A percentile compares a stretch with the other conserved stretches of the same genome.
Evolutionary conservation across 2,113 vertebrate genomes (phyloP).

Genomic region (Panthera leo): DNA sequence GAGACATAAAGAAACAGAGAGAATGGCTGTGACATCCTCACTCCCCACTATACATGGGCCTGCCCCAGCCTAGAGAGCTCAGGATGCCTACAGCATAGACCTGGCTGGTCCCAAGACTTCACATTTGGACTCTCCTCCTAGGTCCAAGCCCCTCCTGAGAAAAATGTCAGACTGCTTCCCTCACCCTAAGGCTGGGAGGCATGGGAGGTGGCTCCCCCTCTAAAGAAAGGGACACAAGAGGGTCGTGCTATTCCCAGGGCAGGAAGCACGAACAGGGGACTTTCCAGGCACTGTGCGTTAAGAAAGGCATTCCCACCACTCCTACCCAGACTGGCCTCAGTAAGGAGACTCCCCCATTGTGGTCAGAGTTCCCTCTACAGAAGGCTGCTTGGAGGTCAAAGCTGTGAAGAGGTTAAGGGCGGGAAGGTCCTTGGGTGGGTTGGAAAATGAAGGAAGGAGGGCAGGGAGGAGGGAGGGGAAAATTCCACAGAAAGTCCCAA

Average conservation of each 20-base stretch:
- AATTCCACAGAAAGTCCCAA: constrained; percentile 78
- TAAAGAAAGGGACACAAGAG: background rate
- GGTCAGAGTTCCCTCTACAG: background rate
- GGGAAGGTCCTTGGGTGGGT: background rate
- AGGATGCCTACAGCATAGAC: background rate
- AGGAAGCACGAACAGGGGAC: background rate
- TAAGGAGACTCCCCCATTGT: background rate
- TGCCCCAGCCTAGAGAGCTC: background rate
- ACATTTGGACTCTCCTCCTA: background rate
- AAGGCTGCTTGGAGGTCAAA: background rate
- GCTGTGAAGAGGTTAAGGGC: background rate
- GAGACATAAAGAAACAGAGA: background rate
- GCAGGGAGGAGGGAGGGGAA: background rate
- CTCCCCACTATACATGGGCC: background rate
- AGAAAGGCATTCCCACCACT: background rate
- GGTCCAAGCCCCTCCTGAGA: background rate
- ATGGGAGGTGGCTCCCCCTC: background rate
- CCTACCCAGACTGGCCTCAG: background rate
- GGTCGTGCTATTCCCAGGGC: background rate
- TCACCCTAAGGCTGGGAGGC: background rate
- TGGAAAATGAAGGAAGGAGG: constrained; percentile 52
- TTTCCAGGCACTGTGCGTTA: background rate
- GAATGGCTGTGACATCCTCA: background rate
- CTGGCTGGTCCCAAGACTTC: background rate
- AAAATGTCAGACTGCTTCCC: background rate